Base-by-base conservation (phyloP, 2,113 vertebrate species). In the Amazona guildingii region DNA sequence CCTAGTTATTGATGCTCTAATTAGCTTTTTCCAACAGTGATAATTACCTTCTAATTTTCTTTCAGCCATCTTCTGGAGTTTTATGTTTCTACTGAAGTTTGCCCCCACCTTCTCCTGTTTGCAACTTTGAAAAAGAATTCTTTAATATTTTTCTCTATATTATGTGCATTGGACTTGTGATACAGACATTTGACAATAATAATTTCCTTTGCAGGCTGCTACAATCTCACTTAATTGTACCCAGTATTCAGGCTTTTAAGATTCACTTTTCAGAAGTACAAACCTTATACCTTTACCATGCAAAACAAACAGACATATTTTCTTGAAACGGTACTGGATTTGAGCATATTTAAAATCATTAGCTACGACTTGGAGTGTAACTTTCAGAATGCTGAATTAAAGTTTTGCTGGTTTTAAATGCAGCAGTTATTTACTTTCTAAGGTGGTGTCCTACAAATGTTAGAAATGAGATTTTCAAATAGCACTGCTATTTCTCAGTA, bases 21-120 rank as follows among this genome's bases (percentile, higher is more conserved):
- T 57, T 79, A 88, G 15, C 48, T 89, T 88, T 24, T 61, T 90
- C 59, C 41, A 92, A 49, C 35, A 68, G 37, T 48, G 37, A 83
- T 84, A 87, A 92, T 92, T 77, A 62, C 29, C 27, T 62, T 84
- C 13, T 49, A 29, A 90, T 88, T 95, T 94, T 92, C 12, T 84
- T 91, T 44, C 67, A 16, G 3, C 14, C 11, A 16, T 73, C 37
- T 39, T 69, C 16, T 79, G 44, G 52, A 29, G 24, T 83, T 84
- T 73, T 44, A 7, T 54, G 75, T 67, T 84, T 81, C 46, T n/a
- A 20, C 13, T 46, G 16, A 66, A 76, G 21, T 75, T 77, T 68
- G 7, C 14, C 3, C 2, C 27, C 7, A 2, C 2, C 8, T 24
- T 17, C 9, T 5, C 14, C 8, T 51, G 77, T 86, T 28, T 10